Conservation (phyloP, 2,113 vertebrate genomes). For the Plestiodon gilberti region DNA sequence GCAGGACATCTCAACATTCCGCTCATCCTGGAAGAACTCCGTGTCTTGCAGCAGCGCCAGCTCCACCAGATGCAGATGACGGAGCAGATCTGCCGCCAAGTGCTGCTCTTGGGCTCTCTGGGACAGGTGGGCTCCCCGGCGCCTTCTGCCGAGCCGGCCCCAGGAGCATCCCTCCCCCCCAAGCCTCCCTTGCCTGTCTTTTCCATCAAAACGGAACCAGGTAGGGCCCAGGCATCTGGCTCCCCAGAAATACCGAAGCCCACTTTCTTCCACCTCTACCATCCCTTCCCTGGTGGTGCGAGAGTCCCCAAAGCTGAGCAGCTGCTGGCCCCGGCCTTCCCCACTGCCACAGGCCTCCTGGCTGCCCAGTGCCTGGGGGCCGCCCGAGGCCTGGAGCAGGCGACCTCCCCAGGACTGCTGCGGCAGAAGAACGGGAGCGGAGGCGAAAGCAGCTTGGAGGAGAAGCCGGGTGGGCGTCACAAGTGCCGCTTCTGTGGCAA, state of each 20-base stretch:
- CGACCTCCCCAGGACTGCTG: slow-evolving; percentile 65
- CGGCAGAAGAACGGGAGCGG: slow-evolving; percentile 68
- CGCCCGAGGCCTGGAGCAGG: slow-evolving; percentile 60
- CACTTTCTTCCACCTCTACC: slow-evolving; percentile 73
- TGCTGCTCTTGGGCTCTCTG: slow-evolving; percentile 83
- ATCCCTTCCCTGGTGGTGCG: slow-evolving; percentile 44
- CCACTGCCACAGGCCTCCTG: slow-evolving; percentile 54
- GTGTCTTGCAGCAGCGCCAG: slow-evolving; percentile 90
- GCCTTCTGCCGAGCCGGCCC: slow-evolving; percentile 34
- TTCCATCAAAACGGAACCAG: slow-evolving; percentile 62
- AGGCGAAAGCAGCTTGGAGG: slow-evolving; percentile 79
- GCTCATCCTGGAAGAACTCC: slow-evolving; percentile 88
- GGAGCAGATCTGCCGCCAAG: slow-evolving; percentile 91
- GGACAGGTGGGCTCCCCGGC: slow-evolving; percentile 46
- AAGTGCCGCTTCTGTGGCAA: slow-evolving; percentile 93
- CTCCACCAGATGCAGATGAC: slow-evolving; percentile 96
- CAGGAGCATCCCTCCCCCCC: slow-evolving; percentile 61
- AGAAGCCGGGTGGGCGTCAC: slow-evolving; percentile 82
- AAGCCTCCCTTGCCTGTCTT: slow-evolving; percentile 76
- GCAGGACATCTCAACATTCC: slow-evolving; percentile 78
- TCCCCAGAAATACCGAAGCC: slow-evolving; percentile 68
- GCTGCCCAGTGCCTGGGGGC: slow-evolving; percentile 66
- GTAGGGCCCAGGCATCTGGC: slow-evolving; percentile 19
- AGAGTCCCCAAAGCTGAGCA: slow-evolving; percentile 49
- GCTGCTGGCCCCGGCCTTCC: slow-evolving; percentile 61